Percentiles rank a stretch among this genome's conserved stretches.
phyloP scores from a whole-genome alignment of 2,113 vertebrate genomes.

The Calidris pugnax region DNA sequence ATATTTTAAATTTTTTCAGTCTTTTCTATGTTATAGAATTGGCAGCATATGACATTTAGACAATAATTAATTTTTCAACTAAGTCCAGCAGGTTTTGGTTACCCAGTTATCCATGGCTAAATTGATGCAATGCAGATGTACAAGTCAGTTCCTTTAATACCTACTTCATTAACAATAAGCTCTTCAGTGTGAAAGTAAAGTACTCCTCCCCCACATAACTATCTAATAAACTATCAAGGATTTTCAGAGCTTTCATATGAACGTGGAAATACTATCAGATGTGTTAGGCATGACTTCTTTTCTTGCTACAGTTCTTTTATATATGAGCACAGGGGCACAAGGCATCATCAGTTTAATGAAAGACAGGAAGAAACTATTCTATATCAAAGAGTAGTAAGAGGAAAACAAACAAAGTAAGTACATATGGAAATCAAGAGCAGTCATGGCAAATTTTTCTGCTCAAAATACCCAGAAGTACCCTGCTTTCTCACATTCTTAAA shows the following conservation, averaged over 20 bases:
- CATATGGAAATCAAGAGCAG: slow-evolving; percentile 41
- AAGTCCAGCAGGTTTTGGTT: slow-evolving; percentile 28
- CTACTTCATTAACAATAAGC: slow-evolving; percentile 35
- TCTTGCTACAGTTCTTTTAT: slow-evolving; percentile 20
- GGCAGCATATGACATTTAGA: background rate
- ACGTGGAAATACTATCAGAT: slow-evolving; percentile 27
- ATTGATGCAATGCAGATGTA: slow-evolving; percentile 12
- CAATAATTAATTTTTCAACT: slow-evolving; percentile 31
- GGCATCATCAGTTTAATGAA: slow-evolving; percentile 48
- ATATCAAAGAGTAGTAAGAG: slow-evolving; percentile 42
- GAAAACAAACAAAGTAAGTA: slow-evolving; percentile 54
- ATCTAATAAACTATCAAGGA: slow-evolving; percentile 25
- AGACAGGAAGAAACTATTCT: slow-evolving; percentile 58
- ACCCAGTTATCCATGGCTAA: background rate
- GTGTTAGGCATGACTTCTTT: slow-evolving; percentile 41
- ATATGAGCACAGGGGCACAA: background rate
- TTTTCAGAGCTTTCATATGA: slow-evolving; percentile 34
- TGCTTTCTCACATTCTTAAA: background rate
- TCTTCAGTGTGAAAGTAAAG: slow-evolving; percentile 21
- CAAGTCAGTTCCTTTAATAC: background rate
- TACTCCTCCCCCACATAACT: background rate
- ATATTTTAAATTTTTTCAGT: background rate
- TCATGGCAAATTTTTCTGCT: background rate
- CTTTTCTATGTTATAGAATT: background rate
- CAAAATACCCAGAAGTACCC: slow-evolving; percentile 15